Conservation (phyloP, 2,113 vertebrate genomes). For the Reinhardtius hippoglossoides region DNA sequence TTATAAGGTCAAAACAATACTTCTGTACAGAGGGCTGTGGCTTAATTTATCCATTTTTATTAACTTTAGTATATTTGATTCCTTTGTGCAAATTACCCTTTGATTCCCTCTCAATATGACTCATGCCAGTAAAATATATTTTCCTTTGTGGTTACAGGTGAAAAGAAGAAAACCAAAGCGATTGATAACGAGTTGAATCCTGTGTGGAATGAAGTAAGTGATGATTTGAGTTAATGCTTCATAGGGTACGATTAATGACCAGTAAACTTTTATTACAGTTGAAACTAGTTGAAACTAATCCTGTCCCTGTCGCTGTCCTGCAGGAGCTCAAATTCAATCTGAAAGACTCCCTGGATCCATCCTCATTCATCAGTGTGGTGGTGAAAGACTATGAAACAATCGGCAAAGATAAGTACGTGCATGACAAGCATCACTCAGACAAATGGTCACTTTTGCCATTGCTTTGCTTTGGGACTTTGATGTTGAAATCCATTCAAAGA, state of each 20-base stretch:
- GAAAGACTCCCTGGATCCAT: conserved; percentile 89
- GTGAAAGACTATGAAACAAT: conserved; percentile 98
- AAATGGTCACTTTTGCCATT: neutral
- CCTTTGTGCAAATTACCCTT: neutral
- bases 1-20: conserved; percentile 65
- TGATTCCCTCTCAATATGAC: no score
- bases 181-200: conserved; percentile 93
- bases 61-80: neutral
- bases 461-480: no score
- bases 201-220: conserved; percentile 94
- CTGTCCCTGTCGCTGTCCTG: conserved; percentile 37
- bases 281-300: neutral
- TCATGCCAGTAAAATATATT: neutral
- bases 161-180: conserved; percentile 97
- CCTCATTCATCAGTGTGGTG: conserved; percentile 87
- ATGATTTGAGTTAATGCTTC: neutral
- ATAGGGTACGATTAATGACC: neutral
- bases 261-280: neutral
- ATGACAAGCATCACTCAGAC: neutral
- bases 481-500: no score
- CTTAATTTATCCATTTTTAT: neutral
- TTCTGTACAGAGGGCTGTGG: neutral
- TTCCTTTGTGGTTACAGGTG: conserved; percentile 77
- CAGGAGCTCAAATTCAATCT: conserved; percentile 95
- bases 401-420: conserved; percentile 95